phyloP scores from a whole-genome alignment of 2,113 vertebrate species.

The Phylloscopus trochilus region DNA sequence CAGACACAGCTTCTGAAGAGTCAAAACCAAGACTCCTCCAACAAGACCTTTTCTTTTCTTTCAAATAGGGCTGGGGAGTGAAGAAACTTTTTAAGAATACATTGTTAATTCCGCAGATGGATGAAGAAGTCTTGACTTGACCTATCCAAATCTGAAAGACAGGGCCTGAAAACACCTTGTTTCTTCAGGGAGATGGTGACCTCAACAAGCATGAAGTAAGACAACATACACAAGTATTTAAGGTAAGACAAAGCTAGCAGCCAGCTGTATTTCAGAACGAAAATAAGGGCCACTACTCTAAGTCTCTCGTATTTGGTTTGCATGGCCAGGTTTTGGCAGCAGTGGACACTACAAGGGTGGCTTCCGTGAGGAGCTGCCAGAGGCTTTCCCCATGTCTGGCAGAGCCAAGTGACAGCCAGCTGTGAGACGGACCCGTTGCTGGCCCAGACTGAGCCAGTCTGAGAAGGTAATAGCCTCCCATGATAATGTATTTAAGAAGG shows the following conservation, averaged over 20 bases:
- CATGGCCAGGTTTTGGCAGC: neutral
- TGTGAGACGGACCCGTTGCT: rapidly evolving
- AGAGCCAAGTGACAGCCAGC: neutral
- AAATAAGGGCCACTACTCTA: neutral
- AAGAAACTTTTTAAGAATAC: neutral
- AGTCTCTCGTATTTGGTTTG: neutral
- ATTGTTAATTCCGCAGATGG: neutral
- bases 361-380: neutral
- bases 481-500: neutral
- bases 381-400: neutral
- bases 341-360: too few species aligned
- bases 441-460: neutral
- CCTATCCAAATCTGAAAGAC: neutral
- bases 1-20: neutral
- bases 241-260: neutral
- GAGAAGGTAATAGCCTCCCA: neutral
- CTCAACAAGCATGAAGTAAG: neutral
- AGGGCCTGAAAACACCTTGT: neutral
- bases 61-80: neutral
- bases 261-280: neutral
- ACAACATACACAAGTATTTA: neutral
- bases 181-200: neutral
- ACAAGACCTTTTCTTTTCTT: neutral
- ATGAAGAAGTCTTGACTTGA: neutral
- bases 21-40: neutral